Evolutionary conservation across 2,888 invertebrate genomes (phyloP).

Genomic region (Auanema freiburgensis): DNA sequence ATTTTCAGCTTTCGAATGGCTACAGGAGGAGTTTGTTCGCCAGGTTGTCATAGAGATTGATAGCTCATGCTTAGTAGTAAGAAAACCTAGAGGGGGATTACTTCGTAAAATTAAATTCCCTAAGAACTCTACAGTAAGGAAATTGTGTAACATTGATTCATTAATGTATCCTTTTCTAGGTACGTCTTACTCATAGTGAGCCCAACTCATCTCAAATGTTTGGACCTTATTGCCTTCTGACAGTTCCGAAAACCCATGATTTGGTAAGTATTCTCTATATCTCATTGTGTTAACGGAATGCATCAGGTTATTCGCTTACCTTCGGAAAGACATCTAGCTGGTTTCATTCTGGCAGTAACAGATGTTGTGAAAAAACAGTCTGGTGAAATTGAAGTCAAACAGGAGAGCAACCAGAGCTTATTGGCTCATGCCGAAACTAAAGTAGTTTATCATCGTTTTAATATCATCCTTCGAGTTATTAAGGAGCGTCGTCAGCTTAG

Average conservation of each 20-base stretch:
- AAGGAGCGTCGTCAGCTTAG: constrained; percentile 79
- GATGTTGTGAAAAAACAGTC: constrained; percentile 17
- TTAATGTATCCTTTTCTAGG: constrained; percentile 67
- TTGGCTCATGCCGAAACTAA: constrained; percentile 75
- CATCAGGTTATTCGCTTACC: constrained; percentile 79
- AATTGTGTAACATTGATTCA: constrained; percentile 83
- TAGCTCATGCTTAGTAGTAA: constrained; percentile 29
- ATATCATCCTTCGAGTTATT: not conserved
- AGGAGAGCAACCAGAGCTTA: constrained; percentile 35
- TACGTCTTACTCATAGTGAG: constrained; percentile 69
- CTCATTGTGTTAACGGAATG: not conserved
- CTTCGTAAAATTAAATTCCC: constrained; percentile 80
- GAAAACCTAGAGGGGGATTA: constrained; percentile 77
- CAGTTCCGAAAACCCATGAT: constrained; percentile 86
- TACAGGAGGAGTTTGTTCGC: constrained; percentile 56
- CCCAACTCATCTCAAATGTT: constrained; percentile 67
- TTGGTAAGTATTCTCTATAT: constrained; percentile 69
- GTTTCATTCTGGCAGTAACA: constrained; percentile 23
- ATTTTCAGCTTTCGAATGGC: constrained; percentile 58
- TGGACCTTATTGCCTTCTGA: constrained; percentile 76
- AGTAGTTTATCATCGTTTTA: constrained; percentile 69
- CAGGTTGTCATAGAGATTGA: constrained; percentile 38
- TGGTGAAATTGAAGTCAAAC: constrained; percentile 21
- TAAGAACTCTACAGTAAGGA: constrained; percentile 71
- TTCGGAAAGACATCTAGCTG: constrained; percentile 42